Evolutionary conservation across 2,113 vertebrate species (phyloP).

Genomic region (Cyanoderma ruficeps): DNA sequence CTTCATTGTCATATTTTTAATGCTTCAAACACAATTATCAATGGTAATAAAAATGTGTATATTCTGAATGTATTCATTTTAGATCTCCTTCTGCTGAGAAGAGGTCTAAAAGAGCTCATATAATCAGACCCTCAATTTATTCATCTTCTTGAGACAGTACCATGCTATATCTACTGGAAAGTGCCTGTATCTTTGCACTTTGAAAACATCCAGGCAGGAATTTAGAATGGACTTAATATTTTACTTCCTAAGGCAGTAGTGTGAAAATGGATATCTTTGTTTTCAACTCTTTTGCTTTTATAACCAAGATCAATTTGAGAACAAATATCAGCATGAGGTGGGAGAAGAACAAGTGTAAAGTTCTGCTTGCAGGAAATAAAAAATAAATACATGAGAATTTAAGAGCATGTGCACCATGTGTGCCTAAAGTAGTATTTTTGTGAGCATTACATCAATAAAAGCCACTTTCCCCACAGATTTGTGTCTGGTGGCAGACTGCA

Average conservation of each 20-base stretch:
- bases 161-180: neutral
- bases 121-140: neutral
- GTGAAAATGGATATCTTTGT: neutral
- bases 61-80: neutral
- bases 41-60: neutral
- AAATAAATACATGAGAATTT: neutral
- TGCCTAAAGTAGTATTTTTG: neutral
- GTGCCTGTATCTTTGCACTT: neutral
- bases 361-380: neutral
- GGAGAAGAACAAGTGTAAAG: neutral
- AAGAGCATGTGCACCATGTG: neutral
- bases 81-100: neutral
- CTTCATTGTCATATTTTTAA: neutral
- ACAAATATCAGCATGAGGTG: neutral
- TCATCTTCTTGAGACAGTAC: neutral
- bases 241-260: neutral
- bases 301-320: neutral
- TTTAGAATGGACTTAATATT: neutral
- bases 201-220: neutral
- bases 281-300: neutral
- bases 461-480: neutral
- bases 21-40: neutral
- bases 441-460: neutral
- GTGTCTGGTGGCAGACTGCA: neutral
- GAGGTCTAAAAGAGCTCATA: neutral